These are phyloP conservation scores for Sinocyclocheilus rhinocerous DNA, from an alignment of 2,113 vertebrate species.

Conservation along the genomic window DNA sequence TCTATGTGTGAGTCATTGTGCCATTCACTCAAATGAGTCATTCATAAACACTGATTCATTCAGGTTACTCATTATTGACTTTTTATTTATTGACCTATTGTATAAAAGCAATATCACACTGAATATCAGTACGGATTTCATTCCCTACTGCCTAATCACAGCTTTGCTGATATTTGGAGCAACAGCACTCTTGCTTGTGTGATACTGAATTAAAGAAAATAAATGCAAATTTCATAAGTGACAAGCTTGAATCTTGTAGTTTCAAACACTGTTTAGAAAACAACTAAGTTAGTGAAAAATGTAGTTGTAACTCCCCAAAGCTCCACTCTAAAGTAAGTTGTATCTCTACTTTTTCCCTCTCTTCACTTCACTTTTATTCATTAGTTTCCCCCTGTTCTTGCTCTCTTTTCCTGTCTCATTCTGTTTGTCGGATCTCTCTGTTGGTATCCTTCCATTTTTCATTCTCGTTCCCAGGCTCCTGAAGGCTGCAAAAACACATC, in stretches of 20 bases:
- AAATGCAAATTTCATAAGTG: neutral
- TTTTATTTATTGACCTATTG: too few species aligned
- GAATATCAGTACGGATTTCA: too few species aligned
- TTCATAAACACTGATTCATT: too few species aligned
- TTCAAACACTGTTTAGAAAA: neutral
- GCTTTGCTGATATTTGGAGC: too few species aligned
- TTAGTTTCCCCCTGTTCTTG: conserved; percentile 9
- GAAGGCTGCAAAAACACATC: conserved; percentile 48
- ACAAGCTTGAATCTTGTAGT: neutral
- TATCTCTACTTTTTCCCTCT: too few species aligned
- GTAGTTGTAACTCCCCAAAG: neutral
- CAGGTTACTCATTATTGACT: too few species aligned
- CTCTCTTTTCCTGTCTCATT: conserved; percentile 17
- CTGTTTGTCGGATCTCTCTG: neutral
- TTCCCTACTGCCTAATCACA: too few species aligned
- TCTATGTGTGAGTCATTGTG: too few species aligned
- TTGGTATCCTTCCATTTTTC: conserved; percentile 50
- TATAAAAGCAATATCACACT: too few species aligned
- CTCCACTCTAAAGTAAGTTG: neutral
- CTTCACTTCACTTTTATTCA: neutral
- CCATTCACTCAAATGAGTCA: too few species aligned
- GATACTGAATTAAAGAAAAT: neutral
- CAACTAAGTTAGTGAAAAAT: neutral
- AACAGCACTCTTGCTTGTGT: neutral
- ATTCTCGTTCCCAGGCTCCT: conserved; percentile 45